Evolutionary conservation across 2,888 invertebrate genomes (phyloP).

Genomic region (Apamea monoglypha): DNA sequence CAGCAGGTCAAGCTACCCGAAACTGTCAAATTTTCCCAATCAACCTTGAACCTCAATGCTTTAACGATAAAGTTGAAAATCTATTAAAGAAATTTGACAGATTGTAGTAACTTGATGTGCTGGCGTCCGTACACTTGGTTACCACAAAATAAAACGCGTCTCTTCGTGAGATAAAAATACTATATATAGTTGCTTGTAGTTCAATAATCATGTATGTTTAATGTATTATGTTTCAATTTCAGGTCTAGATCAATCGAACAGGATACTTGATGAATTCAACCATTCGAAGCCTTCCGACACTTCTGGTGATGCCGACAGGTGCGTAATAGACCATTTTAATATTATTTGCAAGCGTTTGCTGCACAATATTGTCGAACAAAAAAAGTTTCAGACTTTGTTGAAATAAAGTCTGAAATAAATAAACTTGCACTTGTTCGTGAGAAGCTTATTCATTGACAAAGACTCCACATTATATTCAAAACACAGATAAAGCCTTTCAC

Average conservation of each 20-base stretch:
- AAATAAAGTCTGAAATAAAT: conserved; percentile 9
- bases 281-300: conserved; percentile 45
- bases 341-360: neutral
- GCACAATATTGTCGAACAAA: neutral
- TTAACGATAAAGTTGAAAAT: too few species aligned
- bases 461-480: neutral
- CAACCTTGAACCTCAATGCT: too few species aligned
- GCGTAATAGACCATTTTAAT: conserved; percentile 1
- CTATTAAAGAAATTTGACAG: too few species aligned
- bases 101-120: too few species aligned
- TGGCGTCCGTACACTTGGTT: neutral
- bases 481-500: neutral
- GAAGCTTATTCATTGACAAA: neutral
- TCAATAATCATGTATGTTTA: neutral
- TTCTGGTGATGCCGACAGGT: conserved; percentile 53
- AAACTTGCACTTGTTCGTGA: neutral
- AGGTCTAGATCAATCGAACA: conserved; percentile 42
- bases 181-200: neutral
- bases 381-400: too few species aligned
- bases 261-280: conserved; percentile 46
- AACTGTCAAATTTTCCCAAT: too few species aligned
- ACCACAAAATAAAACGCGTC: neutral
- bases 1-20: too few species aligned
- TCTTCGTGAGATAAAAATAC: neutral
- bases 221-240: conserved; percentile 2